Evolutionary conservation across 1,140 invertebrate species (phyloP), one percentile per base, ranked within the genome.

Genomic region (Panonychus citri): DNA sequence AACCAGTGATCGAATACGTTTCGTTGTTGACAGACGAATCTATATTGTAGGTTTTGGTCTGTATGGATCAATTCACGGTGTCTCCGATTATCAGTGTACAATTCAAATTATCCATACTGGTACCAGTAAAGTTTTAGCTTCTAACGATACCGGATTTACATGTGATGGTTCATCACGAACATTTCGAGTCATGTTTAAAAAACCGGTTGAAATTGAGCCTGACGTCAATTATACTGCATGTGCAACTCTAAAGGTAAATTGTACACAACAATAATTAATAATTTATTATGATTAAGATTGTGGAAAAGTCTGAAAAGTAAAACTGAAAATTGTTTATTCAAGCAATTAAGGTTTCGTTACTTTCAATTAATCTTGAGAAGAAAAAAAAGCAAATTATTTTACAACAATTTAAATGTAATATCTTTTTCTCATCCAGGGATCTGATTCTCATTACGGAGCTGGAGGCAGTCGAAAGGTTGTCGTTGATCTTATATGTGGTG

Each of bases 151-250:
- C 10, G 78, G 73, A 53, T 85, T 87, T 63, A 79, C 75, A 59
- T 83, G 79, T 63, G 85, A 89, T 71, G 85, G 85, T 19, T 80
- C 81, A 1, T 78, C 78, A 57, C 78, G 79, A 59, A 85, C 82
- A 39, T 88, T 86, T 69, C 73, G 82, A 42, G 81, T 86, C n/a
- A 81, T 83, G 77, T 89, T 90, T 66, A 83, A 85, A 68, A 83
- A 87, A 64, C 83, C 85, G 1, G 77, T 87, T 10, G 83, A 88
- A 70, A 82, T 89, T 51, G 64, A 77, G 53, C 79, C 82, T 8
- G 82, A 83, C 66, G 79, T 78, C 4, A 80, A 78, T 60, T 90
- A 89, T 68, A 85, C 82, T 17, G 84, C 83, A 25, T 82, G 79
- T 64, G 81, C 82, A 53, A 84, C 79, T 53, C 70, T 89, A 17